These are phyloP conservation scores for Florisuga fusca DNA, from an alignment of 2,797 vertebrate genomes.

Conservation along the genomic window DNA sequence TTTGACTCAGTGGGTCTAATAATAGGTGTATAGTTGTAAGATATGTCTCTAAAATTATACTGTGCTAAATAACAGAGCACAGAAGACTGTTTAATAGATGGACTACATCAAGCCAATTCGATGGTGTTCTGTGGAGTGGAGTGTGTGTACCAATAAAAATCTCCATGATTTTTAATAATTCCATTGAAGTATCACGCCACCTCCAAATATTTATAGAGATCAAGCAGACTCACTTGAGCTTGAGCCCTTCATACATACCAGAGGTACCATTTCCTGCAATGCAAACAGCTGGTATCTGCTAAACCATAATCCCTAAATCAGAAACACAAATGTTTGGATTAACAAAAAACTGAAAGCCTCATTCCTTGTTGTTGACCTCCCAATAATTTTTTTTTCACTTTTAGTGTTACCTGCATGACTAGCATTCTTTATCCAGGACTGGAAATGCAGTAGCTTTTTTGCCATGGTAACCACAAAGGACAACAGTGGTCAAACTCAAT, in stretches of 20 bases:
- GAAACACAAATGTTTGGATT: conserved; percentile 65
- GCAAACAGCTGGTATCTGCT: conserved; percentile 49
- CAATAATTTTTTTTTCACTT: background rate
- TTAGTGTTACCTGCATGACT: background rate
- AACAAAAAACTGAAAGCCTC: conserved; percentile 12
- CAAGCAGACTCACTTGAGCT: conserved; percentile 35
- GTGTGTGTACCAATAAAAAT: conserved; percentile 11
- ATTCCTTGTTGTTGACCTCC: conserved; percentile 1
- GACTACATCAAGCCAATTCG: background rate
- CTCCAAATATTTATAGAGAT: conserved; percentile 69
- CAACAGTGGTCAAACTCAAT: background rate
- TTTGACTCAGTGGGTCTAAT: background rate
- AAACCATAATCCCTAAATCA: conserved; percentile 45
- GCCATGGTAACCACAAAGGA: background rate
- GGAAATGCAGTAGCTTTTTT: background rate
- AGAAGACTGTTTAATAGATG: background rate
- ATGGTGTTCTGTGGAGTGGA: background rate
- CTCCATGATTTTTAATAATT: conserved; percentile 12
- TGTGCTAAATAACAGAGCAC: background rate
- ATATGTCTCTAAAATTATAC: background rate
- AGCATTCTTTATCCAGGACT: background rate
- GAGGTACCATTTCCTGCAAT: conserved; percentile 43
- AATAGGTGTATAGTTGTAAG: background rate
- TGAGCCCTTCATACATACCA: conserved; percentile 42
- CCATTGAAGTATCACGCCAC: background rate